Evolutionary conservation across 1,140 invertebrate genomes (phyloP).

Genomic region (Anoplophora glabripennis): DNA sequence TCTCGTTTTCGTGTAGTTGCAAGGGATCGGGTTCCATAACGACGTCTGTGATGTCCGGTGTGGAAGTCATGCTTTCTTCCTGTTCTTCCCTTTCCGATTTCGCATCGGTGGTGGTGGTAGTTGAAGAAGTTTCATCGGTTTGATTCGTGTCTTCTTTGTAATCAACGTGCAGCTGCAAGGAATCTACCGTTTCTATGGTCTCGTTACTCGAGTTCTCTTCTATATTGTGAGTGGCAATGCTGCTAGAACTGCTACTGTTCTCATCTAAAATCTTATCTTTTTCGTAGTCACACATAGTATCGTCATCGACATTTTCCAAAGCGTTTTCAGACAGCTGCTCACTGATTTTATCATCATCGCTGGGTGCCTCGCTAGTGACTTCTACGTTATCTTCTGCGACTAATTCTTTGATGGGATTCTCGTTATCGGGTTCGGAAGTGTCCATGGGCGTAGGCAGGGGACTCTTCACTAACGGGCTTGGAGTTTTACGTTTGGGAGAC

Average conservation of each 20-base stretch:
- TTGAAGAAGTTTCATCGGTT: constrained; percentile 22
- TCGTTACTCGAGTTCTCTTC: constrained; percentile 32
- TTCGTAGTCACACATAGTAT: constrained; percentile 25
- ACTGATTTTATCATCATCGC: constrained; percentile 32
- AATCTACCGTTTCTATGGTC: constrained; percentile 34
- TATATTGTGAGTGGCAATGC: constrained; percentile 23
- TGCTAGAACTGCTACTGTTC: constrained; percentile 31
- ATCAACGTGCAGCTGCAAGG: constrained; percentile 30
- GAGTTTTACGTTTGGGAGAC: constrained; percentile 34
- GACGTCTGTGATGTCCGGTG: constrained; percentile 25
- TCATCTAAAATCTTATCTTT: constrained; percentile 29
- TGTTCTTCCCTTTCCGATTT: constrained; percentile 28
- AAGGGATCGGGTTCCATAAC: constrained; percentile 13
- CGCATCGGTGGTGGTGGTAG: constrained; percentile 26
- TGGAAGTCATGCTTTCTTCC: constrained; percentile 29
- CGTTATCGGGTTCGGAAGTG: constrained; percentile 12
- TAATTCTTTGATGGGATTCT: background rate
- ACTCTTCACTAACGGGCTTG: background rate
- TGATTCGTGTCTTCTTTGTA: constrained; percentile 25
- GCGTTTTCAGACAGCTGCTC: constrained; percentile 25
- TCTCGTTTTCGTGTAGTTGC: constrained; percentile 6
- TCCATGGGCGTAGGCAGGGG: constrained; percentile 6
- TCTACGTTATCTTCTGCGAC: constrained; percentile 24
- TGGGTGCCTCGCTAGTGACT: constrained; percentile 19
- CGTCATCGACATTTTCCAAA: constrained; percentile 21